Evolutionary conservation across 2,113 vertebrate genomes (phyloP).

Genomic region (Hymenochirus boettgeri): DNA sequence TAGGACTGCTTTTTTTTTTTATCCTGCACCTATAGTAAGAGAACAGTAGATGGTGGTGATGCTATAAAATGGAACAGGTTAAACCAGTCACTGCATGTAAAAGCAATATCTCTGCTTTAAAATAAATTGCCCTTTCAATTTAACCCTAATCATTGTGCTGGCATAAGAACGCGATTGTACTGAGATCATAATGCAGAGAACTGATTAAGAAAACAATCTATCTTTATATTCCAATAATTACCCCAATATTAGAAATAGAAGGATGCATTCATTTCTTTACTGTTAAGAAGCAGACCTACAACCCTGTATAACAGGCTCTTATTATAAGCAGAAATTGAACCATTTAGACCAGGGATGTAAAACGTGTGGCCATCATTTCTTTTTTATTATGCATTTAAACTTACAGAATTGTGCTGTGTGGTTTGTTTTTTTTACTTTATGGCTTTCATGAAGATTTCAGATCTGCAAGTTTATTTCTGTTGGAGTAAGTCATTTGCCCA

Average conservation of each 20-base stretch:
- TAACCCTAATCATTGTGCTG: slow-evolving; percentile 29
- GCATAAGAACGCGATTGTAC: slow-evolving; percentile 16
- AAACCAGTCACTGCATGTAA: slow-evolving; percentile 8
- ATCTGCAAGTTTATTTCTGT: no score
- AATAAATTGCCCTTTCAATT: slow-evolving; percentile 38
- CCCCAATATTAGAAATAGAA: slow-evolving; percentile 10
- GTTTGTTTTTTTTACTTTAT: no score
- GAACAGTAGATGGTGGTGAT: slow-evolving; percentile 31
- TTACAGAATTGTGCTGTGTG: no score
- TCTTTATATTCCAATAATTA: slow-evolving; percentile 33
- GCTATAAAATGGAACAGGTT: slow-evolving; percentile 10
- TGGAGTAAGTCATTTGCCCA: no score
- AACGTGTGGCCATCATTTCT: no score
- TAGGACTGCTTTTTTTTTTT: background rate
- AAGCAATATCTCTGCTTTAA: slow-evolving; percentile 16
- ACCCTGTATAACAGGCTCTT: background rate
- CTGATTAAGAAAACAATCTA: slow-evolving; percentile 1
- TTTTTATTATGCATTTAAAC: no score
- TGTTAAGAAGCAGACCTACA: background rate
- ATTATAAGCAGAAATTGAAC: slow-evolving; percentile 1
- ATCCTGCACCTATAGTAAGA: slow-evolving; percentile 4
- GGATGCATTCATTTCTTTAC: background rate
- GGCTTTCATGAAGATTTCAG: no score
- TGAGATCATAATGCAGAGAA: slow-evolving; percentile 19
- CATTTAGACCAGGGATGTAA: no score